Evolutionary conservation across 2,113 vertebrate genomes (phyloP).

Genomic region (Neoarius graeffei): DNA sequence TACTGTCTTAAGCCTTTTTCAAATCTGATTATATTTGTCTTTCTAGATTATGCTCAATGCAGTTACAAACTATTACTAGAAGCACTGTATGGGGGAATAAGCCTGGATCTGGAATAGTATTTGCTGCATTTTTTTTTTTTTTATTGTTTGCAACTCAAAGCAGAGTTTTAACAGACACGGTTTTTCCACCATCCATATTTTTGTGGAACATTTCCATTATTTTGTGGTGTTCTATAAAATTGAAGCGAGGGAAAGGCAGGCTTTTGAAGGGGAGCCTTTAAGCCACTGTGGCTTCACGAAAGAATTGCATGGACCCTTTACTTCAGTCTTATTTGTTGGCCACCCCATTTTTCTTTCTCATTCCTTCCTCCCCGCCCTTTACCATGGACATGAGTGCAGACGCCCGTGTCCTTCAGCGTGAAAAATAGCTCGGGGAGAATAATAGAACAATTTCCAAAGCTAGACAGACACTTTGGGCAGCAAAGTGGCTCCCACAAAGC

Average conservation of each 20-base stretch:
- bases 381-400: background rate
- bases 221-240: conserved; percentile 16
- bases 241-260: conserved; percentile 23
- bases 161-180: conserved; percentile 7
- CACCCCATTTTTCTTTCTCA: conserved; percentile 19
- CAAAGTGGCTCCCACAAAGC: conserved; percentile 42
- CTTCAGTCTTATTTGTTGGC: conserved; percentile 23
- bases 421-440: conserved; percentile 27
- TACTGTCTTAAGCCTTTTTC: background rate
- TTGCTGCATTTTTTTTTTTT: conserved; percentile 6
- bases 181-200: conserved; percentile 4
- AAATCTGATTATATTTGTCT: background rate
- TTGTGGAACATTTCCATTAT: conserved; percentile 11
- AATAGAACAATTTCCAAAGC: conserved; percentile 42
- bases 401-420: conserved; percentile 6
- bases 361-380: background rate
- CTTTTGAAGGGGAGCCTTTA: conserved; percentile 38
- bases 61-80: background rate
- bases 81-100: background rate
- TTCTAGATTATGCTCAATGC: background rate
- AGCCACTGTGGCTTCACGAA: conserved; percentile 3
- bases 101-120: conserved; percentile 12
- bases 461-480: conserved; percentile 29
- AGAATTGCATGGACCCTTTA: conserved; percentile 11
- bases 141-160: conserved; percentile 29